Evolutionary conservation across 2,113 vertebrate species (phyloP), one percentile per base, ranked within the genome.

Genomic region (Amphilophus citrinellus): DNA sequence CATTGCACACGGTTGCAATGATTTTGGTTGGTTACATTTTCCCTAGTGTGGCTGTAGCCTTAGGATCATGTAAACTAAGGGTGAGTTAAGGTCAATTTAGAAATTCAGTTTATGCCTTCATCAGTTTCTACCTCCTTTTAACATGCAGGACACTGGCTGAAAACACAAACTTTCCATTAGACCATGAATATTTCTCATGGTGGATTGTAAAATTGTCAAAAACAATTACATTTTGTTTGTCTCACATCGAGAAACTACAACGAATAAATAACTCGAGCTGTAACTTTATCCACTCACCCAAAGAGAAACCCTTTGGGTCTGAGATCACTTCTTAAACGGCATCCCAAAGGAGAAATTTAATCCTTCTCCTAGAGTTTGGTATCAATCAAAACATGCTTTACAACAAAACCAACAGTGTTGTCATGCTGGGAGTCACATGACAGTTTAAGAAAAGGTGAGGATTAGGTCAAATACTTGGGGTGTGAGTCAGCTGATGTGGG

Each of bases 371-470:
- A 22, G 61, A 14, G 44, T 27, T 80, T 56, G 27, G 27, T 53
- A 39, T 71, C 35, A 76, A 80, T 1, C 7, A 65, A 87, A 79
- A 61, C 37, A 66, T 5, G 24, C 9, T 56, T 4, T 9, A 32
- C 42, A 47, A 27, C 24, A 53, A 61, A 83, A 15, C 42, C 24
- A 22, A 77, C 57, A 24, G 73, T 60, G 63, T 3, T 32, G 39
- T 82, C 76, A 8, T 24, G 68, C 68, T 66, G 53, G 18, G 63
- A 84, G 84, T 86, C 89, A 86, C 22, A 30, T 60, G 80, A 87
- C 80, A 85, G 44, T 77, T 42, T 22, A 18, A 42, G 27, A 68
- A 78, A 71, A 61, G 73, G 42, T 3, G 1, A 77, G 77, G 71
- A 61, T 77, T 59, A 76, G 73, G 66, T 84, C 71, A 84, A 84